Evolutionary conservation across 2,113 vertebrate species (phyloP).

Genomic region (Boulengeromyrus knoepffleri): DNA sequence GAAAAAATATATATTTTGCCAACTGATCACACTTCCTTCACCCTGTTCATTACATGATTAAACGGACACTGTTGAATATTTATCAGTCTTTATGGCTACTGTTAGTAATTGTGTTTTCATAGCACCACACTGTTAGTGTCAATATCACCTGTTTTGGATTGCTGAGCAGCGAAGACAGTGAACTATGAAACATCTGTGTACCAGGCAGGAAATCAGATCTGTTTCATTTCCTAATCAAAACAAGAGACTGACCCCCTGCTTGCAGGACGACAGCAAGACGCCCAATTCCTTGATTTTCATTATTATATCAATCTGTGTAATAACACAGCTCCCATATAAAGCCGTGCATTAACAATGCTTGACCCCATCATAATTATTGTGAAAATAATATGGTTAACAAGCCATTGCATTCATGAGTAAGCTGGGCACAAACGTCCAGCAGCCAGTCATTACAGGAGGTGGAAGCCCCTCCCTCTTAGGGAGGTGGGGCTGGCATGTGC

Average conservation of each 20-base stretch:
- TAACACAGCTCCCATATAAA: not conserved
- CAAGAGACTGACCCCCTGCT: not conserved
- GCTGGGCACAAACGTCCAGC: not conserved
- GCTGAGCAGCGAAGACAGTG: no score
- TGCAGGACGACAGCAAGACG: not conserved
- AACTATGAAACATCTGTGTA: not conserved
- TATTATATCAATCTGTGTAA: not conserved
- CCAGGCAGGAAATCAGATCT: not conserved
- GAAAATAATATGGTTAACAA: not conserved
- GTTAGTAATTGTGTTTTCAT: not conserved
- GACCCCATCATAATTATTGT: not conserved
- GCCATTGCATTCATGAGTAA: not conserved
- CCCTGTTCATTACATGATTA: not conserved
- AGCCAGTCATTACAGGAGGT: not conserved
- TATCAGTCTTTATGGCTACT: not conserved
- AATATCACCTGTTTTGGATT: not conserved
- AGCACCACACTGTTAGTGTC: not conserved
- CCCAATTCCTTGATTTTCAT: not conserved
- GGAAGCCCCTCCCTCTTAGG: not conserved
- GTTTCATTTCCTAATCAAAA: not conserved
- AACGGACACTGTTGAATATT: not conserved
- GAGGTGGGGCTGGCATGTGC: not conserved
- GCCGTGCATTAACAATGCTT: no score
- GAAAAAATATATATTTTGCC: no score
- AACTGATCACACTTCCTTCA: not conserved